Evolutionary conservation across 2,113 vertebrate genomes (phyloP).

Genomic region (Cochlearius cochlearius): DNA sequence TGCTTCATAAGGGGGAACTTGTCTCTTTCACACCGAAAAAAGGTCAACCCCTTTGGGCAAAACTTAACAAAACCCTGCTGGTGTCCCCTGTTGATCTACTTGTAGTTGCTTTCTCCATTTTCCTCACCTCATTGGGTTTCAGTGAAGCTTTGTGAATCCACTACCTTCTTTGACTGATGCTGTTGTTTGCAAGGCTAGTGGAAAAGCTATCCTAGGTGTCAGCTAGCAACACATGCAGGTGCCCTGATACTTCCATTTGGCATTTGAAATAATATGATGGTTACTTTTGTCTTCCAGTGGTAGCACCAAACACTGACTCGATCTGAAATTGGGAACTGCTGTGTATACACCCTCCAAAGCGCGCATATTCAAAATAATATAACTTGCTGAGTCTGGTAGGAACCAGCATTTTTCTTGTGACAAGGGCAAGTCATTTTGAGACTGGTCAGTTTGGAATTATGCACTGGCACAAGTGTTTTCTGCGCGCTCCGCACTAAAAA

Average conservation of each 20-base stretch:
- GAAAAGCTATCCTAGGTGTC: neutral
- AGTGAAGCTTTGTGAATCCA: neutral
- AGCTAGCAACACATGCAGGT: neutral
- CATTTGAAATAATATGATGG: neutral
- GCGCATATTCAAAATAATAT: neutral
- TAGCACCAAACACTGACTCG: neutral
- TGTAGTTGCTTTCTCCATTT: neutral
- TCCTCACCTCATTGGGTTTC: neutral
- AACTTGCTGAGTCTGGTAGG: neutral
- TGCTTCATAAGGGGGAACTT: neutral
- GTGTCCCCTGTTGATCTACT: neutral
- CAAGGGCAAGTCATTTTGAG: neutral
- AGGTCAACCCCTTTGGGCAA: neutral
- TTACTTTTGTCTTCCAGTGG: neutral
- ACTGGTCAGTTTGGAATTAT: neutral
- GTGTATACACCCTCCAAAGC: neutral
- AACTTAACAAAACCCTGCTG: neutral
- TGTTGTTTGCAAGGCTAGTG: neutral
- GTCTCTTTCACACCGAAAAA: neutral
- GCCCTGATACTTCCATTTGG: neutral
- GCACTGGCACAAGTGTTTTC: neutral
- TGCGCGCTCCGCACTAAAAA: neutral
- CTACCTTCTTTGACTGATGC: neutral
- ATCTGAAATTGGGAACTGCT: neutral
- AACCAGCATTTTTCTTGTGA: neutral